phyloP scores from a whole-genome alignment of 1,140 invertebrate species.

The Leptopilina clavipes region DNA sequence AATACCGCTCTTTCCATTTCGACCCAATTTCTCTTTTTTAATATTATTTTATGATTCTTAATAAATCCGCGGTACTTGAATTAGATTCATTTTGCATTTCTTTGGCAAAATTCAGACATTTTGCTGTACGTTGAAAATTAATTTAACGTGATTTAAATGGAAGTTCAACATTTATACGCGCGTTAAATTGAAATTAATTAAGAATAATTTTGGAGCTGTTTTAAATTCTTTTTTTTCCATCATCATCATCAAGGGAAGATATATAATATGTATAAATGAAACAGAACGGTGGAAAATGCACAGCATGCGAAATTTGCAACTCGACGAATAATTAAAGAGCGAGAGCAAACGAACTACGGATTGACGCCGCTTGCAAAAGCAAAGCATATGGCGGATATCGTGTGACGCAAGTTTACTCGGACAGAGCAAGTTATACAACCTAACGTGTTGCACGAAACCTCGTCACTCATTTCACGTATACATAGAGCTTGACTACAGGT shows the following conservation, averaged over 20 bases:
- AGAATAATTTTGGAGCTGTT: not conserved
- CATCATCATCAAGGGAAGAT: not conserved
- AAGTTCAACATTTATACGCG: not conserved
- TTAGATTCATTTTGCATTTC: too few species aligned
- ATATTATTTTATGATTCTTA: too few species aligned
- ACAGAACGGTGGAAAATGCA: constrained; percentile 23
- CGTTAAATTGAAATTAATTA: not conserved
- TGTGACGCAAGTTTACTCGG: constrained; percentile 40
- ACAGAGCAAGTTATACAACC: constrained; percentile 47
- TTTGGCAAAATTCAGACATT: too few species aligned
- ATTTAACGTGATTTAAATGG: too few species aligned
- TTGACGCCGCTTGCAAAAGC: constrained; percentile 48
- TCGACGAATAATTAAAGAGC: constrained; percentile 47
- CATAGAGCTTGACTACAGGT: constrained; percentile 43
- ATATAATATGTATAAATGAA: not conserved
- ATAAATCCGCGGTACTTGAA: too few species aligned
- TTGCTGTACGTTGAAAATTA: too few species aligned
- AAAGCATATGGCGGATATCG: constrained; percentile 60
- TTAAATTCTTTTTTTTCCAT: not conserved
- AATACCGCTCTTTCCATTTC: too few species aligned
- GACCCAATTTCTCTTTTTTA: too few species aligned
- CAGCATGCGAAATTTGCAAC: constrained; percentile 31
- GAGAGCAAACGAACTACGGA: constrained; percentile 43
- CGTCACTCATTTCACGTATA: constrained; percentile 36
- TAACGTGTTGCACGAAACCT: constrained; percentile 55